Conservation (phyloP, 2,113 vertebrate species). For the Periophthalmodon schlosseri region DNA sequence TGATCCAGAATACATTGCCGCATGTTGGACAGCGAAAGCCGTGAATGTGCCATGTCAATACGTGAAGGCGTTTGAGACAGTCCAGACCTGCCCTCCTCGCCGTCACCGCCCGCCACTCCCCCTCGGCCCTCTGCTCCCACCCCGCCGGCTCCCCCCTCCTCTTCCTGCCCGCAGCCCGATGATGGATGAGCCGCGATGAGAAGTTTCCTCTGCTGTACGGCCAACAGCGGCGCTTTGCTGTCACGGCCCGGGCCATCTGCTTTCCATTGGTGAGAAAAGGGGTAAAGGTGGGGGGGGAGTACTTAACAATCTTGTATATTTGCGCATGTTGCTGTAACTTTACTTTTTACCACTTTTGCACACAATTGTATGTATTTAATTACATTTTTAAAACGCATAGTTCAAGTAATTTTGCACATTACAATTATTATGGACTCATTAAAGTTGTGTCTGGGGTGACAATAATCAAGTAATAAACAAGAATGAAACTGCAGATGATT, state of each 20-base stretch:
- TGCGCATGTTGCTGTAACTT: too few species aligned
- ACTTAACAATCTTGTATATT: neutral
- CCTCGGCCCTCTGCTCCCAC: too few species aligned
- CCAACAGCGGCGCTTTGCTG: constrained; percentile 60
- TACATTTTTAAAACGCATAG: too few species aligned
- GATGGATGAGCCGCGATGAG: constrained; percentile 79
- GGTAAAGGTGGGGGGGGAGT: neutral
- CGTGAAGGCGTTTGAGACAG: constrained; percentile 66
- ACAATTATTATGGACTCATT: too few species aligned
- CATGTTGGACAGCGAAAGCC: constrained; percentile 37
- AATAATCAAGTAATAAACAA: too few species aligned
- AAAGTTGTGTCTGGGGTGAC: too few species aligned
- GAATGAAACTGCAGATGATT: too few species aligned
- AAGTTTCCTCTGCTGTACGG: constrained; percentile 79
- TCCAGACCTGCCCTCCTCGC: constrained; percentile 71
- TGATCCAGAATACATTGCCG: constrained; percentile 42
- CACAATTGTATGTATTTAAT: too few species aligned
- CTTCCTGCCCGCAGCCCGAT: constrained; percentile 51
- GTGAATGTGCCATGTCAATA: constrained; percentile 68
- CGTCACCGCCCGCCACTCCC: constrained; percentile 27
- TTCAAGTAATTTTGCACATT: too few species aligned
- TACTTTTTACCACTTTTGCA: too few species aligned
- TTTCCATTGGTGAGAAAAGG: constrained; percentile 69
- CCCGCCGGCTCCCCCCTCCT: neutral
- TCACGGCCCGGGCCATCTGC: constrained; percentile 74